phyloP scores from a whole-genome alignment of 2,113 vertebrate species.

The Ciconia maguari region DNA sequence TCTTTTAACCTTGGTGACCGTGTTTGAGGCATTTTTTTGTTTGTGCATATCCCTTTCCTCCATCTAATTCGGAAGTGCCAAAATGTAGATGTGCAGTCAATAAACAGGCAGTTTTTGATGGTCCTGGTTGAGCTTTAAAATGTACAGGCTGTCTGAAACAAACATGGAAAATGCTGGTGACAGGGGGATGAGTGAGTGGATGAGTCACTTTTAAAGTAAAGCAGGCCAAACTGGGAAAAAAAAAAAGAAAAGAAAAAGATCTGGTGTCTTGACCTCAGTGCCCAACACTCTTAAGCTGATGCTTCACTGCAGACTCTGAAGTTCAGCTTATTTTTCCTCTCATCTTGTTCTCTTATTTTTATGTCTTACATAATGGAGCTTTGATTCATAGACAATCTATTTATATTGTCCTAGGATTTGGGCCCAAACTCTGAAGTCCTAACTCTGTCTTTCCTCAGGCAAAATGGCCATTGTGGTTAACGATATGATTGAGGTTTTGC shows the following conservation, averaged over 20 bases:
- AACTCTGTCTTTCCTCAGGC: slow-evolving; percentile 33
- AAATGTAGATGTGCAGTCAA: not conserved
- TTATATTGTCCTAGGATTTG: slow-evolving; percentile 52
- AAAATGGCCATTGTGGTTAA: slow-evolving; percentile 30
- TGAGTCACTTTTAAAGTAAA: slow-evolving; percentile 59
- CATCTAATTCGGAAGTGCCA: not conserved
- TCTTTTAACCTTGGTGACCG: not conserved
- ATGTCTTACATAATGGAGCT: slow-evolving; percentile 58
- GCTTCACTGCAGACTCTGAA: slow-evolving; percentile 59
- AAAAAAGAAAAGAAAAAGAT: not conserved
- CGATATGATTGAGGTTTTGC: slow-evolving; percentile 11
- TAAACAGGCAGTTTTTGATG: not conserved
- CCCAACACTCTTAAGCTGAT: slow-evolving; percentile 55
- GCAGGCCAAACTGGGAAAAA: slow-evolving; percentile 18
- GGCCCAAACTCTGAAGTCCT: slow-evolving; percentile 43
- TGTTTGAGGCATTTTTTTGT: not conserved
- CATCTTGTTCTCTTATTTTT: slow-evolving; percentile 65
- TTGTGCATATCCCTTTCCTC: not conserved
- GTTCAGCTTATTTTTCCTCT: slow-evolving; percentile 59
- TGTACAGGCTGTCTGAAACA: slow-evolving; percentile 32
- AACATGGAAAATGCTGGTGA: slow-evolving; percentile 45
- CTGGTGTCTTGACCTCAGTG: slow-evolving; percentile 57
- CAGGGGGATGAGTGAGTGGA: slow-evolving; percentile 5
- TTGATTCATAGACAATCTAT: slow-evolving; percentile 67
- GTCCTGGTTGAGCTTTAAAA: slow-evolving; percentile 15